A percentile compares a stretch with the other conserved stretches of the same genome.
Evolutionary conservation across 1,140 invertebrate species (phyloP).

Genomic region (Homarus americanus): DNA sequence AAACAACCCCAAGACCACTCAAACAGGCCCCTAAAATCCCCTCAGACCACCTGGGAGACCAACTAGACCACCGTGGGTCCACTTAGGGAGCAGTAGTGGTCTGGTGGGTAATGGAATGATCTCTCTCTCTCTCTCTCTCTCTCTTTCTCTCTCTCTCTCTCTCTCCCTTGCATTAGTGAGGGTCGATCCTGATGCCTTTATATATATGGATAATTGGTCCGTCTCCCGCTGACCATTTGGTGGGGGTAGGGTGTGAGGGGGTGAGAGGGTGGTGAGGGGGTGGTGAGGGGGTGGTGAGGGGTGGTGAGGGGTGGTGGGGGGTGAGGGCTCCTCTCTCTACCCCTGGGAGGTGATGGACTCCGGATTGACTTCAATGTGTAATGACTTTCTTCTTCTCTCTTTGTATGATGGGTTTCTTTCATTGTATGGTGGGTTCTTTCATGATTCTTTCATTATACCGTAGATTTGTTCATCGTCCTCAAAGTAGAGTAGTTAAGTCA

Average conservation of each 20-base stretch:
- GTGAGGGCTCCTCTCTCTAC: no score
- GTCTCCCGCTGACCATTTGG: neutral
- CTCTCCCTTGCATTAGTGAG: neutral
- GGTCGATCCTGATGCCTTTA: conserved; percentile 26
- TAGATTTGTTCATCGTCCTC: no score
- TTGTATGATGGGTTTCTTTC: no score
- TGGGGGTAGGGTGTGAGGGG: no score
- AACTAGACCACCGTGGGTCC: neutral
- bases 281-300: no score
- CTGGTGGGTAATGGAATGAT: neutral
- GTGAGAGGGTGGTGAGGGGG: no score
- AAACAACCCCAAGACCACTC: neutral
- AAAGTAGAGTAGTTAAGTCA: no score
- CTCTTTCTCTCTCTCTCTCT: conserved; percentile 8
- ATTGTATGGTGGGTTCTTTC: no score
- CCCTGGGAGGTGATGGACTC: neutral
- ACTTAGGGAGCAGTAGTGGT: neutral
- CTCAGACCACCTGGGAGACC: neutral
- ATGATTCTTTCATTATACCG: no score
- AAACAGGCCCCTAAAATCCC: neutral
- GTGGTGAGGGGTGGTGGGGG: no score
- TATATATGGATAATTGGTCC: conserved; percentile 23
- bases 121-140: conserved; percentile 6
- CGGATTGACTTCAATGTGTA: no score
- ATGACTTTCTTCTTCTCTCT: no score